Conservation (phyloP, 2,113 vertebrate genomes). For the Centropus bengalensis region DNA sequence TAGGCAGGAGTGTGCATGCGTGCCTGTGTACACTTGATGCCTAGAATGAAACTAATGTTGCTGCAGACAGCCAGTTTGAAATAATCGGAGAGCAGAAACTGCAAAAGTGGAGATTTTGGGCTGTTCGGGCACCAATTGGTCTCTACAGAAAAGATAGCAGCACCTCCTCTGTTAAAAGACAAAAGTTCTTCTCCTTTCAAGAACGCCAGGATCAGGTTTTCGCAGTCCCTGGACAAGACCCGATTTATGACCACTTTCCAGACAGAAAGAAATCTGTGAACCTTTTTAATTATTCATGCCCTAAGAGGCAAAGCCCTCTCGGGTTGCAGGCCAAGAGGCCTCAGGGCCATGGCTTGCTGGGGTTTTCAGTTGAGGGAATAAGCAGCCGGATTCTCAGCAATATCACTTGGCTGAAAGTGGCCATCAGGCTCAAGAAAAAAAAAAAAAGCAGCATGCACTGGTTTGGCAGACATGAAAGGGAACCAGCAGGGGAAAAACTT, state of each 20-base stretch:
- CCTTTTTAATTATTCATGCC: conserved; percentile 57
- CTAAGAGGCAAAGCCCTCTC: conserved; percentile 29
- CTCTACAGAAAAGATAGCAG: not conserved
- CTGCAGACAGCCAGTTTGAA: not conserved
- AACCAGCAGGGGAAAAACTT: not conserved
- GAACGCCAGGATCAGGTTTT: conserved; percentile 35
- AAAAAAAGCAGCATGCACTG: not conserved
- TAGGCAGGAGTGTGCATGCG: not conserved
- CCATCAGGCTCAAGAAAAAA: not conserved
- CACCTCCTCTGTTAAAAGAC: not conserved
- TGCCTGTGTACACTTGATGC: not conserved
- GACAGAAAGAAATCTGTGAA: conserved; percentile 46
- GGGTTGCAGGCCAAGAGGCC: not conserved
- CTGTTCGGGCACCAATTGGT: not conserved
- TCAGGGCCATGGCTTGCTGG: not conserved
- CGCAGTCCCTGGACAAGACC: conserved; percentile 10
- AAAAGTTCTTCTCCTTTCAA: conserved; percentile 19
- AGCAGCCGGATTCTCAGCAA: not conserved
- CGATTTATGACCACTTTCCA: conserved; percentile 6
- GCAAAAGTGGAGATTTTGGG: accelerated
- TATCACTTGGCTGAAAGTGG: not conserved
- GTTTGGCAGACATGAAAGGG: not conserved
- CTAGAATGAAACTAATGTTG: accelerated
- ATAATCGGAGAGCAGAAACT: not conserved
- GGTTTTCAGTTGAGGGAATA: not conserved